Evolutionary conservation across 2,113 vertebrate genomes (phyloP).

Genomic region (Marmota flaviventris): DNA sequence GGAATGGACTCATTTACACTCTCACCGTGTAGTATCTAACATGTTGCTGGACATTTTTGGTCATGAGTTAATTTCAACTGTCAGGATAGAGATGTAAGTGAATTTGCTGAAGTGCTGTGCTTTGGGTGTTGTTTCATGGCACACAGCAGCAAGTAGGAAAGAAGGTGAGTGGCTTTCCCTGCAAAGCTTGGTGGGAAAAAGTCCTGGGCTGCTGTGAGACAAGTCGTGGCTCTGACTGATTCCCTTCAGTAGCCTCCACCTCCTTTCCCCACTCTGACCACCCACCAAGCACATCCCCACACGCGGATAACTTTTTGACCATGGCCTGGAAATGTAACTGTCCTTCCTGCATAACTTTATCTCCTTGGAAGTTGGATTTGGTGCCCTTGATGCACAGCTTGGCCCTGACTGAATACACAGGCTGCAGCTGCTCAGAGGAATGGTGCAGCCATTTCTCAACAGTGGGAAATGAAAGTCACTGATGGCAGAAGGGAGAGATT

Average conservation of each 20-base stretch:
- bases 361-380: neutral
- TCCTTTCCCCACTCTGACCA: neutral
- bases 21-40: neutral
- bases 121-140: neutral
- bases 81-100: neutral
- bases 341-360: neutral
- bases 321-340: neutral
- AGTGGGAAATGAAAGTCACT: neutral
- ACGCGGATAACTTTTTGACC: neutral
- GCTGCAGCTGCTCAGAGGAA: neutral
- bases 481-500: neutral
- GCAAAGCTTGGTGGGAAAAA: neutral
- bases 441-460: neutral
- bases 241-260: neutral
- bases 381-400: neutral
- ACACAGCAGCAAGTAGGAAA: neutral
- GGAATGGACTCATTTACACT: neutral
- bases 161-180: neutral
- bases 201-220: neutral
- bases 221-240: neutral
- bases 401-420: neutral
- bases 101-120: neutral
- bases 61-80: neutral
- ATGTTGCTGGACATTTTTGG: neutral
- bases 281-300: neutral